Percentiles rank a stretch among this genome's conserved stretches.
Conservation (phyloP, 2,113 vertebrate genomes). For the Callospermophilus lateralis region DNA sequence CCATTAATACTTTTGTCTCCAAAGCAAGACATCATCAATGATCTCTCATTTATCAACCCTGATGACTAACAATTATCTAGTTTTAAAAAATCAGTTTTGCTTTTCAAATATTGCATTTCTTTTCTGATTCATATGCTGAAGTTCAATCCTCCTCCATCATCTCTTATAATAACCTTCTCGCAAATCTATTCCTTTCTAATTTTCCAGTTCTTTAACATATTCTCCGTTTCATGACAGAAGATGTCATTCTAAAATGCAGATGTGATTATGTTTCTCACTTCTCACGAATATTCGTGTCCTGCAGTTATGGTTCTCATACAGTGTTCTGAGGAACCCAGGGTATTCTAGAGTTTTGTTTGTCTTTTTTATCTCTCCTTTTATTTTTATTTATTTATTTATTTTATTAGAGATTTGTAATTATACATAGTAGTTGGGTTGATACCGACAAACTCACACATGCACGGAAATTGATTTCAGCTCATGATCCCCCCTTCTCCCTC, state of each 20-base stretch:
- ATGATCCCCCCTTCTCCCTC: no score
- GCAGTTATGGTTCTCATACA: background rate
- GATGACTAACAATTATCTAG: background rate
- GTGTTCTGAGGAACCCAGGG: background rate
- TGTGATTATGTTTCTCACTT: background rate
- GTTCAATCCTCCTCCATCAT: background rate
- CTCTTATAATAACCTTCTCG: background rate
- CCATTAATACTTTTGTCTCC: background rate
- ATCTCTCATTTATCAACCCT: background rate
- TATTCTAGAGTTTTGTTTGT: background rate
- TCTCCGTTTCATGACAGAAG: background rate
- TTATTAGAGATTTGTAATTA: no score
- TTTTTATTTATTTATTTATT: no score
- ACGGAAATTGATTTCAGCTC: no score
- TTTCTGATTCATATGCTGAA: slow-evolving; percentile 2
- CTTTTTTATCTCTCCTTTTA: no score
- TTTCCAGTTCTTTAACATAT: background rate
- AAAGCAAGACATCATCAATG: background rate
- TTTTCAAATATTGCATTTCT: slow-evolving; percentile 12
- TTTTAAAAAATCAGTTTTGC: slow-evolving; percentile 23
- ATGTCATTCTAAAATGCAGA: background rate
- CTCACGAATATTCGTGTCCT: background rate
- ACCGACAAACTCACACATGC: no score
- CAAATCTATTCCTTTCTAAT: background rate
- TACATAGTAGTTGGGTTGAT: no score